These are phyloP conservation scores for Malacosoma neustria DNA, from an alignment of 2,888 invertebrate species.

Conservation along the genomic window DNA sequence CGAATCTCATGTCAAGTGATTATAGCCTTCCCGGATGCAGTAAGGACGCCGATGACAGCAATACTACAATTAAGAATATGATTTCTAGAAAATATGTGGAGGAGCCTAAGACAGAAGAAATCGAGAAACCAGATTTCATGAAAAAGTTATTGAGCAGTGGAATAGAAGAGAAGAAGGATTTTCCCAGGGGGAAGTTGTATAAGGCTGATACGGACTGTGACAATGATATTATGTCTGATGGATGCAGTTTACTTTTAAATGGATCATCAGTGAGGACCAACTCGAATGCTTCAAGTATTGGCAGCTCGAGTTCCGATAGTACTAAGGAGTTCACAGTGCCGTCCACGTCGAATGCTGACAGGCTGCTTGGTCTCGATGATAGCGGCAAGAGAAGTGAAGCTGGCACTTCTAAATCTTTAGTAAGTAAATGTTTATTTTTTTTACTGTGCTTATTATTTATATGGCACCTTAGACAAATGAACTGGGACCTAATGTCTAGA, in stretches of 20 bases:
- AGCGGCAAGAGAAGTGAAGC: slow-evolving; percentile 33
- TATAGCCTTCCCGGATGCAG: slow-evolving; percentile 57
- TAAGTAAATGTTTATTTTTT: slow-evolving; percentile 23
- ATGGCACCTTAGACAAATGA: too few species aligned
- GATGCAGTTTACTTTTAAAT: slow-evolving; percentile 32
- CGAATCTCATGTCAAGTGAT: slow-evolving; percentile 39
- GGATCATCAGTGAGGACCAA: slow-evolving; percentile 48
- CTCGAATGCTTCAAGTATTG: slow-evolving; percentile 57
- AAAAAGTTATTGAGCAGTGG: slow-evolving; percentile 52
- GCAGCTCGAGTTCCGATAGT: slow-evolving; percentile 49
- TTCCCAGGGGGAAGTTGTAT: slow-evolving; percentile 60
- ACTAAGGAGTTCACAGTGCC: slow-evolving; percentile 52
- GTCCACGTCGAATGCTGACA: slow-evolving; percentile 62
- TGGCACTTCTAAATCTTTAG: slow-evolving; percentile 38
- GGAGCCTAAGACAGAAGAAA: slow-evolving; percentile 18
- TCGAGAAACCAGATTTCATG: slow-evolving; percentile 56
- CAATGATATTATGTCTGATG: slow-evolving; percentile 37
- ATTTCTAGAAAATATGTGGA: slow-evolving; percentile 34
- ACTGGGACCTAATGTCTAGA: too few species aligned
- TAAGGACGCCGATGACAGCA: slow-evolving; percentile 50
- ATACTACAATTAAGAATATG: slow-evolving; percentile 53
- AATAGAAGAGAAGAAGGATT: slow-evolving; percentile 50
- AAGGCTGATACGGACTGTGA: slow-evolving; percentile 40
- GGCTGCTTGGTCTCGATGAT: slow-evolving; percentile 48
- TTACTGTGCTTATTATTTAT: too few species aligned